Base-by-base conservation (phyloP, 2,888 invertebrate species). In the Oxystoma pomonae region DNA sequence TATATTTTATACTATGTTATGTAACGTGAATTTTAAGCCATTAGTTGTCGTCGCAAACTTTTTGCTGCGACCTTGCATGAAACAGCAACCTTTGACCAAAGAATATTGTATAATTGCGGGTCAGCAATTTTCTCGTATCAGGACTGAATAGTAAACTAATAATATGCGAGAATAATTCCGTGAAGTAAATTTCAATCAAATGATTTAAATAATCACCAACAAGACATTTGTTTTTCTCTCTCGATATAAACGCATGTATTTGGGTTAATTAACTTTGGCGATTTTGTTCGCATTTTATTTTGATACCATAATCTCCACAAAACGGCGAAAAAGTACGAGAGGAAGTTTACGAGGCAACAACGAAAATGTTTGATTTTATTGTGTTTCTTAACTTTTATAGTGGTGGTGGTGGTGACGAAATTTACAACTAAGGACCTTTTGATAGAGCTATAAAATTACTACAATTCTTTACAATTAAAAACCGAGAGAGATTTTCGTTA, bases 381-480 rank as follows among this genome's bases (percentile, higher is more conserved):
- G 35, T 35, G 12, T 35, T 35, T 35, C 35, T 35, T 35, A 35
- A 35, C 35, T 35, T 35, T 35, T 35, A 61, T 57, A 57, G 53
- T 58, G 58, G 51, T 21, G 52, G 16, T 17, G n/a, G 5, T 16
- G 19, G 52, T 58, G 57, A 57, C 22, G 58, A 22, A 62, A 62
- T 62, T 62, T 62, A 62, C 50, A 62, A 62, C 59, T 62, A 62
- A 59, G 55, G 35, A 59, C 59, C 55, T 59, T 58, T 59, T 59
- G 62, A 62, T 62, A 62, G 55, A 62, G 58, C 59, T 52, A 59
- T 62, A 62, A 62, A 62, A 62, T 59, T 22, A 59, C 55, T 55
- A 62, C 55, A 58, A 62, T 58, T 56, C 57, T 49, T 19, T 21
- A 51, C 53, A 62, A 49, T 62, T 55, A 62, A 58, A 62, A 53